These are phyloP conservation scores for Hestina assimilis DNA, from an alignment of 1,140 invertebrate species.

Conservation along the genomic window DNA sequence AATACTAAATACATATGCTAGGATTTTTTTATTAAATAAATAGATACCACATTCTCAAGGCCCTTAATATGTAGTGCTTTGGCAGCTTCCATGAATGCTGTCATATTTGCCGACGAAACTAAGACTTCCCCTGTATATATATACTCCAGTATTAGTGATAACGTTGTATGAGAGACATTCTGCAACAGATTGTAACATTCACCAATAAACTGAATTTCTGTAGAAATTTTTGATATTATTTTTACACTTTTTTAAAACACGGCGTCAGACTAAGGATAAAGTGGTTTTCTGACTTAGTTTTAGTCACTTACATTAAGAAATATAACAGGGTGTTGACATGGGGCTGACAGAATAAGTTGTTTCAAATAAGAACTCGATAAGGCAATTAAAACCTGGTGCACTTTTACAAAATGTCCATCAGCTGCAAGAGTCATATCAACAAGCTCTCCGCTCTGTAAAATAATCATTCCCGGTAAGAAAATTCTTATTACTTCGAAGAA, in stretches of 20 bases:
- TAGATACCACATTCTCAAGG: slow-evolving; percentile 61
- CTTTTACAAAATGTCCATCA: slow-evolving; percentile 86
- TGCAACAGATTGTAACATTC: slow-evolving; percentile 38
- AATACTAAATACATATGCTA: too few relatives aligned
- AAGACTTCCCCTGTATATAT: slow-evolving; percentile 72
- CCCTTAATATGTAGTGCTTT: slow-evolving; percentile 72
- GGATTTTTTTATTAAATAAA: slow-evolving; percentile 26
- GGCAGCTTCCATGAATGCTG: slow-evolving; percentile 61
- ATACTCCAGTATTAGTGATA: slow-evolving; percentile 65
- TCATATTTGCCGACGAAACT: slow-evolving; percentile 54
- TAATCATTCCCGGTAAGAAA: slow-evolving; percentile 1
- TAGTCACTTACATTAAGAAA: slow-evolving; percentile 75
- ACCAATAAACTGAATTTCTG: not conserved
- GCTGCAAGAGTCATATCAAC: slow-evolving; percentile 90
- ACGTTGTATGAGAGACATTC: slow-evolving; percentile 64
- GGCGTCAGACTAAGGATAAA: too few relatives aligned
- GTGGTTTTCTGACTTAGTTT: too few relatives aligned
- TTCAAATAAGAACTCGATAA: slow-evolving; percentile 88
- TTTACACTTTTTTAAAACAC: too few relatives aligned
- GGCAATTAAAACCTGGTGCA: slow-evolving; percentile 87
- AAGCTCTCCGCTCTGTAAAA: slow-evolving; percentile 83
- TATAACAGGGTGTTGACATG: slow-evolving; percentile 89
- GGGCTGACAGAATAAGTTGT: slow-evolving; percentile 86
- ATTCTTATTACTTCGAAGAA: slow-evolving; percentile 2
- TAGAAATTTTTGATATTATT: too few relatives aligned